Evolutionary conservation across 2,888 invertebrate species (phyloP).

Genomic region (Nesidiocoris tenuis): DNA sequence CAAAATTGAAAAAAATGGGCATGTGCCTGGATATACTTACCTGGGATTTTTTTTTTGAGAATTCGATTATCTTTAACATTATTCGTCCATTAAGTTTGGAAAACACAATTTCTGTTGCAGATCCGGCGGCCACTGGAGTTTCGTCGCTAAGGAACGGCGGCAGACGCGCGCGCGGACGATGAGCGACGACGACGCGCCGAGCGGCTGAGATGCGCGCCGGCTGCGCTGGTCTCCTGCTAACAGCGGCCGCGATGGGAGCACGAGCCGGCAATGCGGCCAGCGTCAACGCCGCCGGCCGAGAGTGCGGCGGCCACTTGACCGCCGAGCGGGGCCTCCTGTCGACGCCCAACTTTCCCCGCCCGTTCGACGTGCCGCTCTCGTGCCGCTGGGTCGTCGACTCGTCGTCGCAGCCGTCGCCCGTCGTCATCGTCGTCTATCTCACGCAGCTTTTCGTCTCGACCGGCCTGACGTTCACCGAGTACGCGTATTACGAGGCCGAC

Average conservation of each 20-base stretch:
- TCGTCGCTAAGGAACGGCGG: neutral
- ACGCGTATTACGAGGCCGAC: conserved; percentile 71
- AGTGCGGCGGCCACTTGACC: conserved; percentile 68
- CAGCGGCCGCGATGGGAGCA: conserved; percentile 21
- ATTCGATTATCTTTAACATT: too few species aligned
- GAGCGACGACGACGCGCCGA: conserved; percentile 2
- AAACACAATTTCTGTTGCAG: neutral
- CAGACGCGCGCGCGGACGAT: conserved; percentile 11
- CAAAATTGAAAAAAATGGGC: too few species aligned
- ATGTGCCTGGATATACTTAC: too few species aligned
- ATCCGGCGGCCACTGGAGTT: neutral
- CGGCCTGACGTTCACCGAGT: conserved; percentile 74
- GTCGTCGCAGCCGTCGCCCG: conserved; percentile 52
- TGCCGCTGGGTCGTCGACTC: conserved; percentile 86
- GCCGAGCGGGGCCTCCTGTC: conserved; percentile 70
- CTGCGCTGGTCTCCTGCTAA: conserved; percentile 11
- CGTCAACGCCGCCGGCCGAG: neutral
- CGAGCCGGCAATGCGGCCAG: neutral
- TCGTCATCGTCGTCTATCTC: conserved; percentile 78
- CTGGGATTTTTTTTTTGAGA: too few species aligned
- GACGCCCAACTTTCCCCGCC: conserved; percentile 80
- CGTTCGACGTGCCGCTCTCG: conserved; percentile 77
- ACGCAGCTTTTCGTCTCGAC: conserved; percentile 84
- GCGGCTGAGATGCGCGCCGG: conserved; percentile 25
- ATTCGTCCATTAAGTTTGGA: too few species aligned